These are phyloP conservation scores for Ceyx melanurus DNA, from an alignment of 2,113 vertebrate species.

Conservation along the genomic window DNA sequence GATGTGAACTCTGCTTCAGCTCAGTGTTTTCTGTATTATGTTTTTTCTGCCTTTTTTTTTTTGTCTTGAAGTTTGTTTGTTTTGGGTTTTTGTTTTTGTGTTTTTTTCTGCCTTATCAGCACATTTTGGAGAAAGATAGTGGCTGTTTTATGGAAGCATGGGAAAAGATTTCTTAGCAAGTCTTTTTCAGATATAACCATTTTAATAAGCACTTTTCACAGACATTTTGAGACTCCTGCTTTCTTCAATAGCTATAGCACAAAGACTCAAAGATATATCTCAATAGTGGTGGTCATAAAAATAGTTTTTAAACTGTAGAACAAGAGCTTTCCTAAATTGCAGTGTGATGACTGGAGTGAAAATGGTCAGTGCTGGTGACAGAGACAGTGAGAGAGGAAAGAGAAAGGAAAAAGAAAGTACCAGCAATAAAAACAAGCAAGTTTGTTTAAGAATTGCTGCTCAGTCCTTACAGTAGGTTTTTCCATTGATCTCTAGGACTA, in stretches of 20 bases:
- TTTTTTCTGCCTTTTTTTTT: background rate
- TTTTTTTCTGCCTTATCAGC: background rate
- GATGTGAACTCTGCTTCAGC: background rate
- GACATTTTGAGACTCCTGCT: background rate
- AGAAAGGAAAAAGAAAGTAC: conserved; percentile 20
- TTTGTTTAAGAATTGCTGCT: background rate
- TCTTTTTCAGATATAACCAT: background rate
- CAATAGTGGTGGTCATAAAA: background rate
- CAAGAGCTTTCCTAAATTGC: conserved; percentile 10
- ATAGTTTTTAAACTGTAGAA: background rate
- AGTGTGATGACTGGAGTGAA: background rate
- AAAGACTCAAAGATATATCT: background rate
- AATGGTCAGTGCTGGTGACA: background rate
- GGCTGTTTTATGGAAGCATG: background rate
- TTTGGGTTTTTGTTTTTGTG: background rate
- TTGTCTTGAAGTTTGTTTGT: background rate
- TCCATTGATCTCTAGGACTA: background rate
- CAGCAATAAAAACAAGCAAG: background rate
- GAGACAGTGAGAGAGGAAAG: background rate
- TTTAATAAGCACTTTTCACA: conserved; percentile 32
- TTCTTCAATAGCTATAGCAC: background rate
- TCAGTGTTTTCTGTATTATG: background rate
- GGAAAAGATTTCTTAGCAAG: conserved; percentile 2
- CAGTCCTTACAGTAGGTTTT: background rate
- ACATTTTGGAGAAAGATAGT: background rate